Base-by-base conservation (phyloP, 2,113 vertebrate species). In the Phaethornis superciliosus region DNA sequence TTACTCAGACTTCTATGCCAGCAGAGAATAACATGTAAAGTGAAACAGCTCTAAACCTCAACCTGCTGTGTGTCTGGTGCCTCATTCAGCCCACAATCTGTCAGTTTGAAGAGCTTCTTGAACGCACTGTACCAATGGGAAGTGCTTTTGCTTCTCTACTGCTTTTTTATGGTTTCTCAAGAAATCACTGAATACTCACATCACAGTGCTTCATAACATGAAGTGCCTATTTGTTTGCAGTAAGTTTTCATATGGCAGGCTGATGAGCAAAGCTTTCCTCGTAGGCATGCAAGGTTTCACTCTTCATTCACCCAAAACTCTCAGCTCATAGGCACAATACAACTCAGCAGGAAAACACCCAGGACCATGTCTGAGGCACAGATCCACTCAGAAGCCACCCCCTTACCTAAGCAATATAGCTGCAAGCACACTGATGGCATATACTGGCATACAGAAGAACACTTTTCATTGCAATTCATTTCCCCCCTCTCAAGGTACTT, bases 341-440 rank as follows among this genome's bases (percentile, higher is more conserved):
- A 1, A 3, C 2, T 42, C 2, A 4, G 49, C 44, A 87, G 59
- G 22, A 6, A 4, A 9, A 52, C 0, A 0, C 17, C 42, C 51
- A 23, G 15, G 28, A 28, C 67, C 9, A 0, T 0, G 5, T 12
- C 30, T 22, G 7, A 87, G 27, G 11, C 65, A 62, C 52, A 28
- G 9, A 27, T 12, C 14, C 60, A 30, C 10, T 7, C 62, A 71
- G n/a, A 40, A 81, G 16, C 9, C 56, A 32, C 3, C 52, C 75
- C 30, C 15, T 26, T 15, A 71, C 17, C 28, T 37, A 24, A 26
- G 9, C 1, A 0, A 13, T 19, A 55, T 9, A 5, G 15, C 71
- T 58, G 3, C 23, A 42, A 81, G 40, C 33, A 59, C 40, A 18
- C 37, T 4, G 4, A 23, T 56, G 19, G 12, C 59, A 56, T 28